Evolutionary conservation across 2,797 vertebrate species (phyloP), one percentile per base, ranked within the genome.

Genomic region (Rhinophrynus dorsalis): DNA sequence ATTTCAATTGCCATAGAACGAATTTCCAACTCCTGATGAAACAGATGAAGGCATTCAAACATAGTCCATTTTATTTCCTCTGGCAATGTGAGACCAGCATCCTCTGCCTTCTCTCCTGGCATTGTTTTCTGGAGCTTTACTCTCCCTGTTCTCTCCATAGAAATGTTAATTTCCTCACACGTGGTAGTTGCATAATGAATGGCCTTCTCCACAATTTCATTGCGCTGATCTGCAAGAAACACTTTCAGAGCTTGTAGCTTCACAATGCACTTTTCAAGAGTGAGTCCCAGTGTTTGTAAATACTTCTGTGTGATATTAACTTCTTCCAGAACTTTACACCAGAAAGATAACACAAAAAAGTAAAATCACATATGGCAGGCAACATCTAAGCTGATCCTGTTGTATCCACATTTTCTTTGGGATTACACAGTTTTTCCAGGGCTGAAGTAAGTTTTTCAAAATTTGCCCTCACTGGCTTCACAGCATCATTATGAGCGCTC

Each of bases 331-430:
- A 55, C 30, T 21, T 32, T 15, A 33, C 17, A 33, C 52, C 52
- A 55, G 52, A 35, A 55, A 55, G 30, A 18, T 55, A 55, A 55
- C 52, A 33, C 26, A 52, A 52, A 52, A 30, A 52, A 7, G 48
- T 27, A 52, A 15, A 29, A 27, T 27, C 24, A 27, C 30, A 33
- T 12, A 33, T 13, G 13, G 52, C 52, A 33, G 30, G 29, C 30
- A 55, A 55, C 30, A 55, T 18, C 29, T 33, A 17, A 20, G 29
- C 18, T 20, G 52, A 32, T 21, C 30, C 52, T 55, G 24, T 33
- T 55, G 52, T 33, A n/a, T 35, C 30, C 29, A 55, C 29, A 33
- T 21, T 55, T 55, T 48, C 45, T 21, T 33, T 55, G 15, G 29
- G 29, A 33, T 55, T 13, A 33, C 29, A 33, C 30, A 55, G 30